Evolutionary conservation across 2,888 invertebrate species (phyloP).

Genomic region (Drosophila nr. perissopoda): DNA sequence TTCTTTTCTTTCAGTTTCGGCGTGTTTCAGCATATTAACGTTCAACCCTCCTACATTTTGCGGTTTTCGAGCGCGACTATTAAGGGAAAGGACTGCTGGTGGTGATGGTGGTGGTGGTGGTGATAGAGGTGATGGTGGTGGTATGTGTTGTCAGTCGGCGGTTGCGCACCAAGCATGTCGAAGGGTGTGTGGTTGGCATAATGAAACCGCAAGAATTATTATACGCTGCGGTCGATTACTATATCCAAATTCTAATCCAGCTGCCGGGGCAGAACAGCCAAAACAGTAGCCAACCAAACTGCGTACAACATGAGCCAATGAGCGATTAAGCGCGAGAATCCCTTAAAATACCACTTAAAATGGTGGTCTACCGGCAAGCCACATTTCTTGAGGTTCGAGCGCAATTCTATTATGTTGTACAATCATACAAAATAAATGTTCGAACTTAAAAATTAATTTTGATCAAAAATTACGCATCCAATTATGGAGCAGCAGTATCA

Average conservation of each 20-base stretch:
- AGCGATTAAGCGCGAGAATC: conserved; percentile 16
- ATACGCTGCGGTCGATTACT: conserved; percentile 80
- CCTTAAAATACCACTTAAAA: conserved; percentile 23
- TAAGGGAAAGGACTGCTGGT: conserved; percentile 18
- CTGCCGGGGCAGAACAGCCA: conserved; percentile 26
- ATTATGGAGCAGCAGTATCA: neutral
- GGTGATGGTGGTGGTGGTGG: conserved; percentile 8
- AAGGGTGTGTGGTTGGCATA: conserved; percentile 76
- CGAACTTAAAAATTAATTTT: neutral
- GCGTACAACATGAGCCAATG: conserved; percentile 57
- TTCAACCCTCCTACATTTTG: conserved; percentile 74
- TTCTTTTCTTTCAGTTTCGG: conserved; percentile 43
- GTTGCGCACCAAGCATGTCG: conserved; percentile 63
- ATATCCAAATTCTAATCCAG: conserved; percentile 72
- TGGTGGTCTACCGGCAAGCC: conserved; percentile 23
- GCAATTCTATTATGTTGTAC: neutral
- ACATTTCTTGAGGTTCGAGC: neutral
- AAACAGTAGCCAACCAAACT: conserved; percentile 61
- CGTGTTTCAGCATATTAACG: conserved; percentile 43
- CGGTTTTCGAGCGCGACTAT: conserved; percentile 52
- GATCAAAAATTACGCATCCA: neutral
- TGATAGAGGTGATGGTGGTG: conserved; percentile 27
- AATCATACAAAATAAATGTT: neutral
- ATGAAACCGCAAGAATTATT: conserved; percentile 83
- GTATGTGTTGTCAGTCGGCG: conserved; percentile 57